Evolutionary conservation across 2,888 invertebrate species (phyloP).

Genomic region (Drosophila anceps): DNA sequence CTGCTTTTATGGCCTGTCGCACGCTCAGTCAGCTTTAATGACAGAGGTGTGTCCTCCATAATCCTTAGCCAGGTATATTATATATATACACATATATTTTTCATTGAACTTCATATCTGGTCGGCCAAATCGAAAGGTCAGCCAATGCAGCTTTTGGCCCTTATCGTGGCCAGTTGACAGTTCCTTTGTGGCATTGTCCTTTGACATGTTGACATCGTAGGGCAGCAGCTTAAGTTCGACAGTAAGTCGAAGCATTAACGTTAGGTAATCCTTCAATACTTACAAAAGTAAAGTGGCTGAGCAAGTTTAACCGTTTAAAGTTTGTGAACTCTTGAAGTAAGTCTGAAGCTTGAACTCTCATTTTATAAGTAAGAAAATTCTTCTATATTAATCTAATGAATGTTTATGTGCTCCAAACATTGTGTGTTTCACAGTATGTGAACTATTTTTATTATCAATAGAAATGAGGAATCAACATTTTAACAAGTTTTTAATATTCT

Average conservation of each 20-base stretch:
- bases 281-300: not conserved
- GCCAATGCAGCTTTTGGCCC: conserved; percentile 51
- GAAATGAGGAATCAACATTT: too few species aligned
- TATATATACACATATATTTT: not conserved
- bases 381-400: too few species aligned
- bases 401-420: too few species aligned
- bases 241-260: conserved; percentile 27
- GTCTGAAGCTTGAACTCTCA: not conserved
- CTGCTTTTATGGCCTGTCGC: conserved; percentile 67
- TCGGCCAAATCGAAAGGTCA: conserved; percentile 32
- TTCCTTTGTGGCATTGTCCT: conserved; percentile 61
- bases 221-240: conserved; percentile 12
- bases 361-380: too few species aligned
- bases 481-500: too few species aligned
- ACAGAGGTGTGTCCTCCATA: conserved; percentile 57
- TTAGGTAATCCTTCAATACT: not conserved
- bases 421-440: too few species aligned
- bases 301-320: not conserved
- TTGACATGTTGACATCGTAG: conserved; percentile 56
- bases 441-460: too few species aligned
- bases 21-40: conserved; percentile 69
- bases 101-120: conserved; percentile 75
- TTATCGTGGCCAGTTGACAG: conserved; percentile 49
- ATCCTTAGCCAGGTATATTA: conserved; percentile 2
- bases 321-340: not conserved